Percentiles rank a stretch among this genome's conserved stretches.
Conservation (phyloP, 1,140 invertebrate genomes). For the Euwallacea fornicatus region DNA sequence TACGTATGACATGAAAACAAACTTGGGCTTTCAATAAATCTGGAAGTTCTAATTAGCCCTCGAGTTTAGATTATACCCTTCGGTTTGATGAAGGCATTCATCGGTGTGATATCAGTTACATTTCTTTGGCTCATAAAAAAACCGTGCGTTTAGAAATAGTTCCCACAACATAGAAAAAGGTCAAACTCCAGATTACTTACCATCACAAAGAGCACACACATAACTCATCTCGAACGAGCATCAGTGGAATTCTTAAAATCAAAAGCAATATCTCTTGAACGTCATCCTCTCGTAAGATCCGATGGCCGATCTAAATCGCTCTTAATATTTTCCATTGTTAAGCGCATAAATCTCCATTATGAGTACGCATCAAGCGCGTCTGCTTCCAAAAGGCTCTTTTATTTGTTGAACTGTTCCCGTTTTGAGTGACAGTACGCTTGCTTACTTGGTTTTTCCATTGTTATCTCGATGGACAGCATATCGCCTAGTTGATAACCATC, state of each 20-base stretch:
- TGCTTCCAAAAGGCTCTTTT: conserved; percentile 23
- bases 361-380: conserved; percentile 6
- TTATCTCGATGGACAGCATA: conserved; percentile 19
- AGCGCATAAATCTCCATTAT: conserved; percentile 26
- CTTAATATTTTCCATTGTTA: conserved; percentile 35
- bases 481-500: conserved; percentile 21
- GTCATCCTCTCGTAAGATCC: conserved; percentile 14
- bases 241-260: conserved; percentile 10
- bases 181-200: not conserved
- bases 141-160: no score
- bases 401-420: conserved; percentile 25
- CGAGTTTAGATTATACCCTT: not conserved
- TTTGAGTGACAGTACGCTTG: conserved; percentile 24
- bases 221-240: conserved; percentile 3
- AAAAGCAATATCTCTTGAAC: conserved; percentile 12
- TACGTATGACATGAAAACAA: not conserved
- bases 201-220: conserved; percentile 3
- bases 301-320: conserved; percentile 26
- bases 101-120: not conserved
- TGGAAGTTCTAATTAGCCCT: not conserved
- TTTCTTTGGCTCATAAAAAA: not conserved
- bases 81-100: conserved; percentile 6
- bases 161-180: no score
- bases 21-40: not conserved
- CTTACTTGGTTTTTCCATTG: conserved; percentile 26